Evolutionary conservation across 2,797 vertebrate genomes (phyloP), one percentile per base, ranked within the genome.

Genomic region (Cynodonichthys magdalenae): DNA sequence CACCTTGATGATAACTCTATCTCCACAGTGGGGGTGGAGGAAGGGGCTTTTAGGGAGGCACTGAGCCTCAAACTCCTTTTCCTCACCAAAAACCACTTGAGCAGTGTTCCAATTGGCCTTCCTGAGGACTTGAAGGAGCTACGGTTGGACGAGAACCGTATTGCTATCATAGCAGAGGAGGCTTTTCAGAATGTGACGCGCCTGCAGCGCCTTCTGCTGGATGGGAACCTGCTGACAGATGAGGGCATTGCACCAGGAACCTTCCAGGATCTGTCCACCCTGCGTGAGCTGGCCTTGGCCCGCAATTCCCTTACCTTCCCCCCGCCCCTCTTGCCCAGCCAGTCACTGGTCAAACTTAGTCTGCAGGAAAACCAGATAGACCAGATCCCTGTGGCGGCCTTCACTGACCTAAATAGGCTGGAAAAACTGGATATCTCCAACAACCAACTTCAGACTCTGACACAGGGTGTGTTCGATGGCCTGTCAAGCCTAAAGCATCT

Each of bases 1-100:
- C 96, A 99, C 60, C 90, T 99, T 56, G 97, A 99, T 51, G 97
- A 98, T 84, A 99, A 99, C 84, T 98, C 96, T 48, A 98, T 99
- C 75, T 98, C 97, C 64, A 97, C 97, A 0, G 96, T 97, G 28
- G 97, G 96, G 0, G 96, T 98, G 79, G 97, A 98, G 77, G 96
- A 98, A 53, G 96, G 96, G 28, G 96, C 96, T 8, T 99, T 99
- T 83, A 89, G 95, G 48, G 95, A 97, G 91, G 96, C 96, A 0
- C 15, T 95, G 5, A 96, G 95, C 90, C 95, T 99, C 83, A 97
- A 96, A 85, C 88, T 98, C 77, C 92, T 99, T 63, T 98, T 99
- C 86, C 89, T 98, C 59, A 97, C 96, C 60, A 98, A 98, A 92
- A 99, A 99, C 79, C 96, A 99, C 80, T 88, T 98, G 81, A 99